Evolutionary conservation across 2,888 invertebrate genomes (phyloP), one percentile per base, ranked within the genome.

Genomic region (Agrenia bidenticulata): DNA sequence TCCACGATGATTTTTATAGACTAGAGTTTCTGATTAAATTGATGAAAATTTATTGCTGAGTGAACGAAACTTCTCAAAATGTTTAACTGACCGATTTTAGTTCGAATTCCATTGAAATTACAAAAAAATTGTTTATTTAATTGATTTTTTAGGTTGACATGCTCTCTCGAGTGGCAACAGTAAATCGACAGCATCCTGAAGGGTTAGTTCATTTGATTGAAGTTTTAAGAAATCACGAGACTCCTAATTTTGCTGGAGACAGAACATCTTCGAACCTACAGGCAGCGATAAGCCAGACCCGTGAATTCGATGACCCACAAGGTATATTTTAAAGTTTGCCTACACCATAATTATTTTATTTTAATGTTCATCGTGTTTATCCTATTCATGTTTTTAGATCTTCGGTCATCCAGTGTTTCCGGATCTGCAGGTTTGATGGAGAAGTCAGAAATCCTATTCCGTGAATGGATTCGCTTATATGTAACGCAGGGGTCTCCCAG

Each of bases 391-490:
- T 15, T 39, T 21, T n/a, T 39, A 39, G 41, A 19, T 11, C 23
- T 24, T 39, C 32, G 32, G 26, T 5, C n/a, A 13, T 54, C 32
- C 32, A 32, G 5, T 17, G 51, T 24, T 17, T 61, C 32, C 32
- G 32, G 32, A 11, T 32, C 32, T 32, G 2, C 55, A 0, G 95
- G 94, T 23, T 83, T 97, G 50, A 89, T 92, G 77, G 97, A 96
- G 78, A 97, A 96, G 80, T 95, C 96, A 0, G 98, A 99, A 80
- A 91, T 85, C 77, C 83, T 99, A 13, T 84, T 99, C 39, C 86
- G 96, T 23, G 98, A 99, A 78, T 99, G 99, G 99, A 91, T 97
- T 17, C 87, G 86, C 68, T 88, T 96, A 78, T 93, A 92, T 77
- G 89, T 94, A 78, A 88, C 88, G 19, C 89, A 90, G 2, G 85